Base-by-base conservation (phyloP, 2,113 vertebrate species). In the Anguilla japonica region DNA sequence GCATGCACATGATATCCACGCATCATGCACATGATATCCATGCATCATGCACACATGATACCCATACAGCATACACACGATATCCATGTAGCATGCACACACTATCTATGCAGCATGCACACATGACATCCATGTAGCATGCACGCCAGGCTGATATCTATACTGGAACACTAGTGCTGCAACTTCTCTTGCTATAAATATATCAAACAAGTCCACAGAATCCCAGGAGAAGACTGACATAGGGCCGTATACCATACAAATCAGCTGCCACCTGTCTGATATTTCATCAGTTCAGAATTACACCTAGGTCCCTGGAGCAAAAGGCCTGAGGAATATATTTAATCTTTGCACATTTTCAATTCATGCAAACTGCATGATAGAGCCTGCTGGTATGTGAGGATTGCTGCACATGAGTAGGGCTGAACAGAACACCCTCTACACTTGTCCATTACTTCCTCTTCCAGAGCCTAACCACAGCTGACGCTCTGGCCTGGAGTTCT, bases 131-230 rank as follows among this genome's bases (percentile, higher is more conserved):
- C 57, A 60, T 20, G 18, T 14, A 16, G 14, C 57, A 15, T 60
- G 57, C 57, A 60, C 3, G 15, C 11, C 57, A 18, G 57, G 57
- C 57, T 18, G 13, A 14, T 60, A 20, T 60, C 57, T 60, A 60
- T 4, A 60, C 15, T 18, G 18, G 14, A 15, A 60, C 11, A 60
- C 26, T 26, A 22, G 18, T 53, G 39, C 29, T 85, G 67, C 67
- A 5, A 85, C 71, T 26, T 41, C 4, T 18, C 39, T 41, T 20
- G 5, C 85, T 81, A 82, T 82, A 43, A 81, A 86, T 63, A 67
- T 4, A 86, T 63, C 79, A 46, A 81, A 82, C 85, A 86, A 63
- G 43, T 14, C 40, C 2, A 67, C 40, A 43, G 20, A 81, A 43
- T 39, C 18, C 56, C 26, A 16, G 13, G 82, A 46, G 20, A 82